These are phyloP conservation scores for Erebia aethiops DNA, from an alignment of 2,888 invertebrate species.

Conservation along the genomic window DNA sequence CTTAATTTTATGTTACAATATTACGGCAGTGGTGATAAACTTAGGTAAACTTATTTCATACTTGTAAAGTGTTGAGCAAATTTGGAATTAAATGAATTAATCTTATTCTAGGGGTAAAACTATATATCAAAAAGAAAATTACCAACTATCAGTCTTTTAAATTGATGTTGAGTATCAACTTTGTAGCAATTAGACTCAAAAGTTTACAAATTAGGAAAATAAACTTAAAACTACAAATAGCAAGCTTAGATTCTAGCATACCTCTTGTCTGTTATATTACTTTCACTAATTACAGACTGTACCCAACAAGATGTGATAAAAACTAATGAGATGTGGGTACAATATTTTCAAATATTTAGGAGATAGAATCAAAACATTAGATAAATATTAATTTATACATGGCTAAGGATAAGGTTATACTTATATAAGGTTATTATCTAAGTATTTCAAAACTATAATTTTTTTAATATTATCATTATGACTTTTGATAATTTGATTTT, in stretches of 20 bases:
- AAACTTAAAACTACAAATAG: conserved; percentile 41
- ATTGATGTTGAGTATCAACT: conserved; percentile 82
- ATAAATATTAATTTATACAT: no score
- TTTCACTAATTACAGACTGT: conserved; percentile 39
- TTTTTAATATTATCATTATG: neutral
- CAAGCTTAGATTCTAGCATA: conserved; percentile 55
- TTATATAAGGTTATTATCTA: no score
- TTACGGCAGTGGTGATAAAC: conserved; percentile 63
- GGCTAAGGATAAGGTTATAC: neutral
- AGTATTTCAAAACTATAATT: no score
- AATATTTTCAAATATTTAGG: neutral
- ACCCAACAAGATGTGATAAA: conserved; percentile 31
- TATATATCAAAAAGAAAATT: conserved; percentile 79
- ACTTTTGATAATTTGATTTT: neutral
- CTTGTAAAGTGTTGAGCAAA: conserved; percentile 73
- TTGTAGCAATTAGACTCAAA: conserved; percentile 78
- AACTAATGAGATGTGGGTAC: neutral
- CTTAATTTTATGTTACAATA: conserved; percentile 33
- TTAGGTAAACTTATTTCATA: conserved; percentile 53
- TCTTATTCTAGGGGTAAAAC: conserved; percentile 82
- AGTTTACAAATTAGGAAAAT: conserved; percentile 72
- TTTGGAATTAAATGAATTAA: conserved; percentile 76
- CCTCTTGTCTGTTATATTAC: conserved; percentile 63
- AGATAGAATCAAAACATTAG: neutral
- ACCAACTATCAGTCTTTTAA: conserved; percentile 84